A percentile compares a stretch with the other conserved stretches of the same genome.
phyloP scores from a whole-genome alignment of 2,113 vertebrate species.

The Bufo gargarizans region DNA sequence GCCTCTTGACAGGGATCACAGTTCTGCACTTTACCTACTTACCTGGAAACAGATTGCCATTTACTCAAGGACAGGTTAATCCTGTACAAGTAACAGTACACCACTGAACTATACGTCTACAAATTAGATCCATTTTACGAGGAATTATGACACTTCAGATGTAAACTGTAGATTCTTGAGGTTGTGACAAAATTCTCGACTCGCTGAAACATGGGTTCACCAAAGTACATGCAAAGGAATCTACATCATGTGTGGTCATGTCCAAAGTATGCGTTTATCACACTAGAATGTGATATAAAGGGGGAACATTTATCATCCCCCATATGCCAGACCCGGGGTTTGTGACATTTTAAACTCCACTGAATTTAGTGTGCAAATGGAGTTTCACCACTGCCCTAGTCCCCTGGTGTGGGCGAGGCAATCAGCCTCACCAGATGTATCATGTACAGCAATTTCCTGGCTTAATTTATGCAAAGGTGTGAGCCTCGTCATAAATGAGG shows the following conservation, averaged over 20 bases:
- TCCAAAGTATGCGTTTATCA: neutral
- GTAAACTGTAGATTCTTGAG: neutral
- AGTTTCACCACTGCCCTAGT: no score
- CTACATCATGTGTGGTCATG: neutral
- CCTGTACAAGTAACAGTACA: slow-evolving; percentile 30
- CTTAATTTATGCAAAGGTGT: no score
- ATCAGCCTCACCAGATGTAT: no score
- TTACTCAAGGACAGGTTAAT: neutral
- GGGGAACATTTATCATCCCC: no score
- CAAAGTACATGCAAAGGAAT: neutral
- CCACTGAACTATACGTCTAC: neutral
- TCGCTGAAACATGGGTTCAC: neutral
- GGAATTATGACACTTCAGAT: neutral
- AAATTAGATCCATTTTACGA: neutral
- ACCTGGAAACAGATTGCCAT: neutral
- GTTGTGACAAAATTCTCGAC: neutral
- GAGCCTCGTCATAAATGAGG: no score
- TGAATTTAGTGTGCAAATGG: no score
- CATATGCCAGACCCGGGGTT: no score
- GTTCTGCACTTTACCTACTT: neutral
- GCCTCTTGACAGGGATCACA: neutral
- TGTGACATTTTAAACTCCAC: no score
- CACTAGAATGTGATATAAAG: neutral
- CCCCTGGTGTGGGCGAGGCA: no score
- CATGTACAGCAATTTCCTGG: no score